Evolutionary conservation across 2,113 vertebrate species (phyloP), one percentile per base, ranked within the genome.

Genomic region (Psammodynastes pulverulentus): DNA sequence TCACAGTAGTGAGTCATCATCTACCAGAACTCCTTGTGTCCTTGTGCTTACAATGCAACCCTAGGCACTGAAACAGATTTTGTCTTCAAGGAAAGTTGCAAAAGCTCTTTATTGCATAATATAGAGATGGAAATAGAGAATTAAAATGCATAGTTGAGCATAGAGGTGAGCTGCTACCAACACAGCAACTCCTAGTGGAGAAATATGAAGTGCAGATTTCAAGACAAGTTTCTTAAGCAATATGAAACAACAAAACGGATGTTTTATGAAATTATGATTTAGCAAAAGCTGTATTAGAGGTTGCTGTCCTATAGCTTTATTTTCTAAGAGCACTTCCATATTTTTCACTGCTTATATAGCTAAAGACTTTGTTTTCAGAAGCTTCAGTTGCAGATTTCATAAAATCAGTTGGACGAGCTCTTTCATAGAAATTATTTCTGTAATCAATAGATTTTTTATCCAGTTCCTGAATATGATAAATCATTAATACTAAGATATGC

Each of bases 371-470:
- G 3, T 53, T 51, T 92, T 52, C 91, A n/a, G 86, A 53, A 53
- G 26, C 26, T 24, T 7, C 3, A 26, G 34, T 79, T 92, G 58
- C 53, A 91, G 17, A 58, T 62, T 58, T 86, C 26, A 91, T 91
- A 85, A 86, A 53, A 84, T 86, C 90, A 91, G 45, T 91, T 85
- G 84, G 72, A 90, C 85, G 53, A 39, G 24, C 12, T 91, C 15
- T 5, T 54, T 91, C 43, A 48, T 53, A 46, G 84, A 91, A 85
- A 29, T 86, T 86, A 72, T 79, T 87, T 79, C 86, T 52, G 12
- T 88, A 88, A 53, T 88, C 8, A 51, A 87, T 79, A 46, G 15
- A 5, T 53, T 87, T 87, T 13, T 91, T 87, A 88, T 26, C 3
- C 29, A 17, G 34, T 49, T n/a, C 12, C 12, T 67, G 56, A 26